These are phyloP conservation scores for Diprion similis DNA, from an alignment of 1,140 invertebrate genomes.

Conservation along the genomic window DNA sequence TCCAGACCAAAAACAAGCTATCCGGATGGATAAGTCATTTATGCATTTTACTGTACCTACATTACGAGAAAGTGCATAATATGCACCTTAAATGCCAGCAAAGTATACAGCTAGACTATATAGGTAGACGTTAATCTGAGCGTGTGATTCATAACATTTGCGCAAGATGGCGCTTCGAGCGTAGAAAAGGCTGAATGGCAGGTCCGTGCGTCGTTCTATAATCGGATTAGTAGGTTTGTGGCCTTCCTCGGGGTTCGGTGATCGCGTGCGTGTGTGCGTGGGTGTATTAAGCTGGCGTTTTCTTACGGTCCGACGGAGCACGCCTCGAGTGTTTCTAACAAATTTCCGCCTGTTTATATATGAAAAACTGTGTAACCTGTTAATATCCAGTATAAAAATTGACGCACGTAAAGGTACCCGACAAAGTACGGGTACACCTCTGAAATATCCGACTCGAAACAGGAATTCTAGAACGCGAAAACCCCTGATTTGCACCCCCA, in stretches of 20 bases:
- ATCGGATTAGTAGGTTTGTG: not conserved
- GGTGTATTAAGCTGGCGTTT: constrained; percentile 31
- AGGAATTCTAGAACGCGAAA: not conserved
- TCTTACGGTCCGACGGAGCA: constrained; percentile 11
- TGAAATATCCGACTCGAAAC: too few relatives aligned
- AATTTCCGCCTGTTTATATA: constrained; percentile 9
- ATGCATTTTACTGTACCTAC: too few relatives aligned
- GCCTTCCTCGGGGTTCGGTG: constrained; percentile 4
- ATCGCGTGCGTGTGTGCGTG: constrained; percentile 30
- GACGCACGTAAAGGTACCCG: not conserved
- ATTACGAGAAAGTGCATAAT: too few relatives aligned
- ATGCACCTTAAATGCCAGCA: too few relatives aligned
- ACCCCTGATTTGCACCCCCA: not conserved
- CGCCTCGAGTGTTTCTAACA: not conserved
- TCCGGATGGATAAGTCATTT: too few relatives aligned
- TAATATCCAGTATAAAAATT: not conserved
- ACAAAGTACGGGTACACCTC: not conserved
- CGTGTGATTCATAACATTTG: too few relatives aligned
- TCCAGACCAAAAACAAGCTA: too few relatives aligned
- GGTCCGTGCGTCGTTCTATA: not conserved
- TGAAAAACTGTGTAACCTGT: constrained; percentile 23
- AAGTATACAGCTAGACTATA: too few relatives aligned
- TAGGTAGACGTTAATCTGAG: too few relatives aligned
- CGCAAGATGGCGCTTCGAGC: too few relatives aligned
- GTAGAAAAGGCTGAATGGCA: too few relatives aligned